A percentile compares a stretch with the other conserved stretches of the same genome.
Evolutionary conservation across 1,140 invertebrate species (phyloP).

Genomic region (Halyomorpha halys): DNA sequence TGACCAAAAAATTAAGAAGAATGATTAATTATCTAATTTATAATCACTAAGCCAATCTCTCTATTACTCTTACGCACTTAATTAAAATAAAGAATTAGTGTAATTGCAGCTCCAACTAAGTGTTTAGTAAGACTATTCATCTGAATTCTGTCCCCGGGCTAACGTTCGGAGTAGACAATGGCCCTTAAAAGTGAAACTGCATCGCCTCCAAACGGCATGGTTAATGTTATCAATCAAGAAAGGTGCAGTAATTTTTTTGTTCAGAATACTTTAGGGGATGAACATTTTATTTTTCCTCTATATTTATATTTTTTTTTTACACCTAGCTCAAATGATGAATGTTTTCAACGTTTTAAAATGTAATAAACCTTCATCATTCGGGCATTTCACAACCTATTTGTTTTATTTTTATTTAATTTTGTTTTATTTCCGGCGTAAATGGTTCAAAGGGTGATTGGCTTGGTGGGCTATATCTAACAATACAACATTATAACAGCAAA

Average conservation of each 20-base stretch:
- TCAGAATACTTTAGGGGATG: neutral
- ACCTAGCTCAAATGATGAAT: neutral
- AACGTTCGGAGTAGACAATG: conserved; percentile 10
- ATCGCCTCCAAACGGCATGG: conserved; percentile 22
- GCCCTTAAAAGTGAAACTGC: conserved; percentile 24
- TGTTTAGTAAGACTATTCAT: neutral
- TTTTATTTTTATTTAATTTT: conserved; percentile 11
- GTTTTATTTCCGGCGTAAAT: neutral
- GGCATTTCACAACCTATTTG: neutral
- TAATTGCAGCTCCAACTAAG: neutral
- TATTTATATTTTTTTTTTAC: neutral
- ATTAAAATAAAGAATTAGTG: neutral
- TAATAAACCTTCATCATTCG: neutral
- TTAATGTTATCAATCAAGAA: conserved; percentile 19
- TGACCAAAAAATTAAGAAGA: conserved; percentile 15
- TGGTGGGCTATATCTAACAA: conserved; percentile 12
- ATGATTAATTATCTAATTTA: conserved; percentile 6
- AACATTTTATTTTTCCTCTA: neutral
- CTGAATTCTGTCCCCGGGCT: conserved; percentile 5
- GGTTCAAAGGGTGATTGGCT: conserved; percentile 15
- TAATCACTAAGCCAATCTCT: conserved; percentile 23
- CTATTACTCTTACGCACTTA: neutral
- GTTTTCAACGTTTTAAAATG: neutral
- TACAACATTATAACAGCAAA: conserved; percentile 6
- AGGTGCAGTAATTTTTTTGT: conserved; percentile 22